Conservation (phyloP, 1,140 invertebrate genomes). For the Coelopa frigida region DNA sequence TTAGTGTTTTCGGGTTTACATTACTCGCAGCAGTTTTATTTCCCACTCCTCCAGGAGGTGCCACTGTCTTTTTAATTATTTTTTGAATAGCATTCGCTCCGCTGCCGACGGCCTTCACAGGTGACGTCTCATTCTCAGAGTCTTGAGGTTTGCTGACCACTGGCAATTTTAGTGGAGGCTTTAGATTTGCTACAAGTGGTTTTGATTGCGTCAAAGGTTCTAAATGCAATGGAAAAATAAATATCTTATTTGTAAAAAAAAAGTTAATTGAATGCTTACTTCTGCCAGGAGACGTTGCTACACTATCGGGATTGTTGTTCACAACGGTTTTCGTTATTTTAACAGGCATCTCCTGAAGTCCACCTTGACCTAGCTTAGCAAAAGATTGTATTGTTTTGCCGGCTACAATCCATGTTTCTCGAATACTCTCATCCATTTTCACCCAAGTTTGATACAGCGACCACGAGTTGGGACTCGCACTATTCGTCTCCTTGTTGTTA, state of each 20-base stretch:
- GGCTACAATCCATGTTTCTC: constrained; percentile 68
- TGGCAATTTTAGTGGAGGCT: constrained; percentile 7
- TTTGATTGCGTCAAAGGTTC: constrained; percentile 15
- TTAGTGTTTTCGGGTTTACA: neutral
- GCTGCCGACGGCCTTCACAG: constrained; percentile 4
- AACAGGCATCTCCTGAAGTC: constrained; percentile 43
- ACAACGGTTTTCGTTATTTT: constrained; percentile 44
- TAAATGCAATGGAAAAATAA: constrained; percentile 1
- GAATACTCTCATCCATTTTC: constrained; percentile 61
- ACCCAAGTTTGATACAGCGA: constrained; percentile 75
- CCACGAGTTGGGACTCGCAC: constrained; percentile 56
- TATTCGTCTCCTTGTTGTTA: constrained; percentile 47
- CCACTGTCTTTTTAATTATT: constrained; percentile 8
- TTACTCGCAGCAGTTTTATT: constrained; percentile 1
- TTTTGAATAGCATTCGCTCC: constrained; percentile 6
- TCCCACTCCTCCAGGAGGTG: neutral
- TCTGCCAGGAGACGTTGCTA: constrained; percentile 9
- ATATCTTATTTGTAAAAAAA: too few species aligned
- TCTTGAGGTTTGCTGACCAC: constrained; percentile 1
- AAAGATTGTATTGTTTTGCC: constrained; percentile 66
- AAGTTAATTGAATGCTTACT: constrained; percentile 7
- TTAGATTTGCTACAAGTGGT: constrained; percentile 14
- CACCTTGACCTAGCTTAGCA: constrained; percentile 49
- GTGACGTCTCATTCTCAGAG: constrained; percentile 5
- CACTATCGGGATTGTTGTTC: constrained; percentile 26